Evolutionary conservation across 2,113 vertebrate genomes (phyloP), one percentile per base, ranked within the genome.

Genomic region (Gasterosteus nipponicus): DNA sequence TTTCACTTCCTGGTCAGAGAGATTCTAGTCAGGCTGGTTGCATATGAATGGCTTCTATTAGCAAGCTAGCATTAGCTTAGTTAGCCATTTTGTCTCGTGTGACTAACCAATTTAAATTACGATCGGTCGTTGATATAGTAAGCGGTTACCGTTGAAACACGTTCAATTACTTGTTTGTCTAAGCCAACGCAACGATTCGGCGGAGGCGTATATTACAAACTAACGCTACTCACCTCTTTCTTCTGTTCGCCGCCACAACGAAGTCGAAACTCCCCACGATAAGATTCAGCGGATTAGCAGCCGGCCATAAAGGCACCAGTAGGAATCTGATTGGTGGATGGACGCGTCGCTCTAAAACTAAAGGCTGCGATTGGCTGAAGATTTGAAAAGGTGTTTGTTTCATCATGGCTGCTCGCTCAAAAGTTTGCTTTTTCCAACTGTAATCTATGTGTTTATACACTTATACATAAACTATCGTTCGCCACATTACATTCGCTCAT

Each of bases 311-410:
- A 39, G 11, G 39, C 16, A 11, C 2, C 61, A 2, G 3, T 1
- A 22, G 16, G 4, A 22, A 18, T 47, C 11, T 77, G 61, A 89
- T 92, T 92, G 83, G 87, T 38, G 8, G 38, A 67, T 1, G 19
- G 7, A 10, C 2, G 1, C 19, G 83, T 78, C 73, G 0, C 0
- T 89, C 70, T 76, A 74, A 61, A 31, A 0, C 0, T 5, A 10
- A 22, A 35, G 14, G 0, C 53, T 58, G 51, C 75, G 44, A 89
- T 90, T 89, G 86, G 87, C 0, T 60, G 12, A 60, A 5, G 1
- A 4, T 1, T 0, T 0, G 7, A 29, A 41, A 39, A 56, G 22
- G 19, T 12, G 22, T 56, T 56, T 12, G 22, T 56, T 56, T 56
- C 22, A 29, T 56, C 22, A 56, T 56, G 53, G 53, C 53, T 22